These are phyloP conservation scores for Fundulus diaphanus DNA, from an alignment of 2,797 vertebrate species.

Conservation along the genomic window DNA sequence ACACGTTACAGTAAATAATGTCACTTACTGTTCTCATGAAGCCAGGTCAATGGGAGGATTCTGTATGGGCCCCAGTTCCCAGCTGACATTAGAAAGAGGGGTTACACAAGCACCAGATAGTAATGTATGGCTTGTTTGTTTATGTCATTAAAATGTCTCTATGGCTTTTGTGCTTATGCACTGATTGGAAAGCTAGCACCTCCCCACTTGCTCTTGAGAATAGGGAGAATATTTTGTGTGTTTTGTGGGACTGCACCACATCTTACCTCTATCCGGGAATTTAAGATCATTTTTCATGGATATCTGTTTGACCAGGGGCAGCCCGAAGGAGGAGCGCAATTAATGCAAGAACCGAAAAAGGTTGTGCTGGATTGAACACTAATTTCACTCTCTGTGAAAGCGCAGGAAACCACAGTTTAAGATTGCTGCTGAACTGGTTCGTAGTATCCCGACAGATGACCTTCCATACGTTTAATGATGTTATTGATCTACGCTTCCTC, in stretches of 20 bases:
- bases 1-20: no score
- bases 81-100: no score
- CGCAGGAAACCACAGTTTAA: background rate
- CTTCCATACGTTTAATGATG: slow-evolving; percentile 31
- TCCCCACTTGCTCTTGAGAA: background rate
- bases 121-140: no score
- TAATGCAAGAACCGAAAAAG: background rate
- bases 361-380: background rate
- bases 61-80: no score
- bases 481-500: slow-evolving; percentile 52
- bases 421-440: slow-evolving; percentile 3
- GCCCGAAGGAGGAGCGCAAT: background rate
- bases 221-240: background rate
- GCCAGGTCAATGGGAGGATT: no score
- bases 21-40: no score
- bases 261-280: background rate
- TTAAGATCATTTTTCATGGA: background rate
- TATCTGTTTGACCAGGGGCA: background rate
- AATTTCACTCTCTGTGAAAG: background rate
- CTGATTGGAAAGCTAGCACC: background rate
- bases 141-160: no score
- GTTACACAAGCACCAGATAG: no score
- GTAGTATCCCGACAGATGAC: slow-evolving; percentile 4
- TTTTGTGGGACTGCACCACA: background rate
- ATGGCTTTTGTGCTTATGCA: background rate